These are phyloP conservation scores for Prosopocoilus inquinatus DNA, from an alignment of 2,888 invertebrate genomes.

Conservation along the genomic window DNA sequence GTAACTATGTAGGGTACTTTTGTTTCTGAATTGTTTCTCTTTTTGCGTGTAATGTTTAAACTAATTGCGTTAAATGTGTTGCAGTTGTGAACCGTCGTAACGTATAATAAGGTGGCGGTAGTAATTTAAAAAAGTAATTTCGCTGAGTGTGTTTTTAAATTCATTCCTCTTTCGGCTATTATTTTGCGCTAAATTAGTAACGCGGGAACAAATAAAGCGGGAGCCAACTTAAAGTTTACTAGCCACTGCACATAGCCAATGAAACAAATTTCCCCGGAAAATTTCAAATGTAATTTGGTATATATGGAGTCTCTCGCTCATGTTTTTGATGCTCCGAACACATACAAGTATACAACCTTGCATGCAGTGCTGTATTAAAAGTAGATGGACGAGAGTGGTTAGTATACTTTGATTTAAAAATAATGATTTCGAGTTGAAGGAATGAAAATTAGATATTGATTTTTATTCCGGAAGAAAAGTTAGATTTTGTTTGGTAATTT, in stretches of 20 bases:
- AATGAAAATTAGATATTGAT: no score
- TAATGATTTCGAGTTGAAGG: no score
- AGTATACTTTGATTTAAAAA: no score
- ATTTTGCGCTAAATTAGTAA: constrained; percentile 9
- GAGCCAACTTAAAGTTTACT: neutral
- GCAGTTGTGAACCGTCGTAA: neutral
- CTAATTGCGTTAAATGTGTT: constrained; percentile 7
- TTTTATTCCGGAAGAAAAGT: no score
- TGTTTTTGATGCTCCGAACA: no score
- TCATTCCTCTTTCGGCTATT: constrained; percentile 9
- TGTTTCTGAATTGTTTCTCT: no score
- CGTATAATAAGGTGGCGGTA: constrained; percentile 3
- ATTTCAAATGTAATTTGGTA: constrained; percentile 1
- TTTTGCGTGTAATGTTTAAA: neutral
- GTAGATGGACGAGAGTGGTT: neutral
- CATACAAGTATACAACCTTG: neutral
- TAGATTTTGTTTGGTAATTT: no score
- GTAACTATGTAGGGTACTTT: no score
- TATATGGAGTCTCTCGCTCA: no score
- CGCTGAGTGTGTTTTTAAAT: constrained; percentile 11
- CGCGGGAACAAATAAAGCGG: constrained; percentile 1
- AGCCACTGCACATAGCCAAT: constrained; percentile 1
- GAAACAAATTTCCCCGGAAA: neutral
- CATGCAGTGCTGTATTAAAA: neutral
- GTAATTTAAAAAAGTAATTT: constrained; percentile 15